These are phyloP conservation scores for human DNA, from an alignment of 2,113 vertebrate species.

Conservation along the genomic window DNA sequence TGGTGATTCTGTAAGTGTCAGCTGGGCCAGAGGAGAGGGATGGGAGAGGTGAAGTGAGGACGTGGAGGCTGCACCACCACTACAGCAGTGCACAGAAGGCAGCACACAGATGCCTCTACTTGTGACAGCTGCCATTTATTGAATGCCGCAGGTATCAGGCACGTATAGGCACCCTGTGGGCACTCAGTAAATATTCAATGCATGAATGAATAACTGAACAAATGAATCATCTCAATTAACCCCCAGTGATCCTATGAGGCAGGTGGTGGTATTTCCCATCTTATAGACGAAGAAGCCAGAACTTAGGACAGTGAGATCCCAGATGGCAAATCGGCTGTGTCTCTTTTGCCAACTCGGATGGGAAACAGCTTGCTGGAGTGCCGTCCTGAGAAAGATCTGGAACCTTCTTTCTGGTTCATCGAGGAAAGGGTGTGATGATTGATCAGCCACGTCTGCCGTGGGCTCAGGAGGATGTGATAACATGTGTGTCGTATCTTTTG, in stretches of 20 bases:
- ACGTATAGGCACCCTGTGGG: background rate
- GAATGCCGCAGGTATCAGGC: accelerated
- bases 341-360: background rate
- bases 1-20: background rate
- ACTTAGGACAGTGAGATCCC: background rate
- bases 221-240: background rate
- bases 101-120: accelerated
- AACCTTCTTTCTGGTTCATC: background rate
- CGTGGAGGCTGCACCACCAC: accelerated
- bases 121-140: background rate
- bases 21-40: background rate
- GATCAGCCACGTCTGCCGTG: background rate
- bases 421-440: background rate
- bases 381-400: background rate
- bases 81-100: too few species aligned
- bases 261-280: background rate
- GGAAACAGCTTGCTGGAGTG: background rate
- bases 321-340: accelerated
- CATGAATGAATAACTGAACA: background rate
- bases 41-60: background rate
- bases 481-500: background rate
- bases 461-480: background rate
- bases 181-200: background rate
- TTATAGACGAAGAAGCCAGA: background rate
- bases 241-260: background rate